Evolutionary conservation across 2,888 invertebrate species (phyloP).

Genomic region (Iselma pallidipennis): DNA sequence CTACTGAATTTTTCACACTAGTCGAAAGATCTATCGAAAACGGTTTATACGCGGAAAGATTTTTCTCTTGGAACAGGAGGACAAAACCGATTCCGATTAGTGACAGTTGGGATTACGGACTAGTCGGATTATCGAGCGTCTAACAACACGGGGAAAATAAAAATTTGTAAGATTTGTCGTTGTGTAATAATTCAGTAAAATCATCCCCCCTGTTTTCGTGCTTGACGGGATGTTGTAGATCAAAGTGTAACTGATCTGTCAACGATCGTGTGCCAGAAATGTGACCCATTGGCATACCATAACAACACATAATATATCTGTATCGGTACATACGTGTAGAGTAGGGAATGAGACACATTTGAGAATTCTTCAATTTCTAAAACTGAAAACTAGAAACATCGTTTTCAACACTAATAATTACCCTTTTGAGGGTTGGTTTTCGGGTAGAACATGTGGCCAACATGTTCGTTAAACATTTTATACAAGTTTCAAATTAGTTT

Average conservation of each 20-base stretch:
- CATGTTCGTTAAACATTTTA: constrained; percentile 3
- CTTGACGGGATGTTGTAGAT: neutral
- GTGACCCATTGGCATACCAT: constrained; percentile 40
- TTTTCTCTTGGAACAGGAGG: too few species aligned
- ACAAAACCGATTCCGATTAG: too few species aligned
- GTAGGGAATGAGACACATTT: too few species aligned
- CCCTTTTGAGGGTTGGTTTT: constrained; percentile 28
- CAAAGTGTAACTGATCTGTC: constrained; percentile 33
- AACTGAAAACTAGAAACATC: constrained; percentile 29
- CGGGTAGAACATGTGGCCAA: constrained; percentile 32
- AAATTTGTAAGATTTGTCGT: neutral
- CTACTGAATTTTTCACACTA: too few species aligned
- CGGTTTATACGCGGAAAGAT: too few species aligned
- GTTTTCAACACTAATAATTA: constrained; percentile 43
- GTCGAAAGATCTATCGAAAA: too few species aligned
- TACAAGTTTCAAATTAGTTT: neutral
- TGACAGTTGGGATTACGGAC: too few species aligned
- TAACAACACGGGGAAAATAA: too few species aligned
- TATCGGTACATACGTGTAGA: too few species aligned
- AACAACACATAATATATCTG: constrained; percentile 42
- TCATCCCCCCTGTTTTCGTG: neutral
- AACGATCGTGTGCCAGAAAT: constrained; percentile 45
- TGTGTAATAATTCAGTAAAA: constrained; percentile 3
- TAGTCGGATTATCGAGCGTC: too few species aligned
- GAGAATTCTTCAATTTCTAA: constrained; percentile 36